These are phyloP conservation scores for Diadegma fenestrale DNA, from an alignment of 2,888 invertebrate genomes.

Conservation along the genomic window DNA sequence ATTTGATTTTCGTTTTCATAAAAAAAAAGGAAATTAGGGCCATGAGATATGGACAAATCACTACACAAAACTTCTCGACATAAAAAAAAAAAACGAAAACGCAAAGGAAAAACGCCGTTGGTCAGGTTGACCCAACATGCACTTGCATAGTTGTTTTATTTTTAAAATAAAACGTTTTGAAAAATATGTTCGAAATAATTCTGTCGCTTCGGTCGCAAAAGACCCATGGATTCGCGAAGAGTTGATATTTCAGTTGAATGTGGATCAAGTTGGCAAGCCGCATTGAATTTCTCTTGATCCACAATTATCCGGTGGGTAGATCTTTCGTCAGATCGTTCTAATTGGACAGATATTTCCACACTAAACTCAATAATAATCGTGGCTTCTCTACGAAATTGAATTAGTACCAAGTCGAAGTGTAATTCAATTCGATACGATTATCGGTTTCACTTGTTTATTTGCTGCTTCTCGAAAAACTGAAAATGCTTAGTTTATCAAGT, in stretches of 20 bases:
- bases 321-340: slow-evolving; percentile 27
- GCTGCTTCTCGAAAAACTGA: background rate
- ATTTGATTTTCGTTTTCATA: too few species aligned
- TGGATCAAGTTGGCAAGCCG: background rate
- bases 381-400: slow-evolving; percentile 8
- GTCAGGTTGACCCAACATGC: too few species aligned
- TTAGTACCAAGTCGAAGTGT: background rate
- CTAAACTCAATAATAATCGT: slow-evolving; percentile 23
- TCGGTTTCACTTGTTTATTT: background rate
- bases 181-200: too few species aligned
- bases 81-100: too few species aligned
- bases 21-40: too few species aligned
- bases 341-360: slow-evolving; percentile 33
- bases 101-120: too few species aligned
- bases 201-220: too few species aligned
- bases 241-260: background rate
- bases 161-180: too few species aligned
- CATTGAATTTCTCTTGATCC: background rate
- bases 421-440: slow-evolving; percentile 45
- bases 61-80: too few species aligned
- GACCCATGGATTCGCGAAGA: too few species aligned
- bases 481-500: background rate
- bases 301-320: background rate
- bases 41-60: too few species aligned
- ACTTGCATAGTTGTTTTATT: too few species aligned